Percentiles rank a stretch among this genome's conserved stretches.
These are phyloP conservation scores for Hedya salicella DNA, from an alignment of 2,888 invertebrate genomes.

Conservation along the genomic window DNA sequence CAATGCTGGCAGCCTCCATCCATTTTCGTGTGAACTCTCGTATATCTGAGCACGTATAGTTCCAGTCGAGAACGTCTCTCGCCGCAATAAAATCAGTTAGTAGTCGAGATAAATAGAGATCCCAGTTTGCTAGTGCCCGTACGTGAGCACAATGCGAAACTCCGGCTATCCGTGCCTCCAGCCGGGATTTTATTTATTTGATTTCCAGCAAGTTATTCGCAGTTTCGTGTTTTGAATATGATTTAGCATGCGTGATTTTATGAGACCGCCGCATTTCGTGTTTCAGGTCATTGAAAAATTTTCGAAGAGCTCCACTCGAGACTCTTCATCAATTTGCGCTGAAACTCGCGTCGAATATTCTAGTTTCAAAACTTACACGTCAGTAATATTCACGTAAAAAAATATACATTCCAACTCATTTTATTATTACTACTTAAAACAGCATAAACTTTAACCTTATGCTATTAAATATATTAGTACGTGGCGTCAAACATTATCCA, in stretches of 20 bases:
- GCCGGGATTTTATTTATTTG: slow-evolving; percentile 39
- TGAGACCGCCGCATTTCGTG: slow-evolving; percentile 4
- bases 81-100: slow-evolving; percentile 40
- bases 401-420: neutral
- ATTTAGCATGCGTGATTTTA: slow-evolving; percentile 24
- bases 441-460: too few species aligned
- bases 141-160: slow-evolving; percentile 40
- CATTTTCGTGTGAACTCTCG: neutral
- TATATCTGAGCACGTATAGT: slow-evolving; percentile 1
- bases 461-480: too few species aligned
- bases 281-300: slow-evolving; percentile 11
- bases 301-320: neutral
- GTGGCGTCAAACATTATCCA: too few species aligned
- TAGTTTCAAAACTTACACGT: neutral
- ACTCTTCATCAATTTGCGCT: slow-evolving; percentile 11
- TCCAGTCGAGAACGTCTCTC: slow-evolving; percentile 21
- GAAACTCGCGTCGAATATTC: neutral
- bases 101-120: slow-evolving; percentile 40
- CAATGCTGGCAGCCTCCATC: neutral
- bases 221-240: slow-evolving; percentile 36
- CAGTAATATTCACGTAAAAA: neutral
- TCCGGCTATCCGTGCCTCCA: neutral
- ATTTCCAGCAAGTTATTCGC: slow-evolving; percentile 34
- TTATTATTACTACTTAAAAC: too few species aligned
- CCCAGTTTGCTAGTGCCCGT: slow-evolving; percentile 23